phyloP scores from a whole-genome alignment of 2,797 vertebrate species.

The Potorous gilbertii region DNA sequence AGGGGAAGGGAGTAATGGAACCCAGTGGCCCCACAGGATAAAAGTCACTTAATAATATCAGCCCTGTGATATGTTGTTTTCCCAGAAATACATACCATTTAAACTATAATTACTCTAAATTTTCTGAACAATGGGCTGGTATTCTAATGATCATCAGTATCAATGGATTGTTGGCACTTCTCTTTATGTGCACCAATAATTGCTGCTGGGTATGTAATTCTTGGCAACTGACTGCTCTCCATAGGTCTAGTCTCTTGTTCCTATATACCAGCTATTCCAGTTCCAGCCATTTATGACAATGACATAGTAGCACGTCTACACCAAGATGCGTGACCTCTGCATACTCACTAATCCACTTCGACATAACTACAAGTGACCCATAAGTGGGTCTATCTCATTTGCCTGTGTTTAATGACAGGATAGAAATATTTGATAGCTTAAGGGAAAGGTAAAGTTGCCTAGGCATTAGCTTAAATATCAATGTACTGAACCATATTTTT shows the following conservation, averaged over 20 bases:
- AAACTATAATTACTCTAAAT: neutral
- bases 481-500: neutral
- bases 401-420: neutral
- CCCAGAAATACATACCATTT: neutral
- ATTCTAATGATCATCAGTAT: neutral
- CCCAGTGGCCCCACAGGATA: neutral
- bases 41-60: neutral
- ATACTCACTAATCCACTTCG: neutral
- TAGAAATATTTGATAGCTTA: neutral
- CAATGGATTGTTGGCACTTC: neutral
- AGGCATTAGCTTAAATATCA: neutral
- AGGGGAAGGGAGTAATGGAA: neutral
- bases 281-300: neutral
- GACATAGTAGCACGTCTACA: neutral
- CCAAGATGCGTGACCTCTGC: neutral
- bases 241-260: neutral
- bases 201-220: neutral
- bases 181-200: neutral
- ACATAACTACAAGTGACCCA: neutral
- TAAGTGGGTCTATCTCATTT: neutral
- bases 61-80: neutral
- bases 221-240: neutral
- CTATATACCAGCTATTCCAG: neutral
- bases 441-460: neutral
- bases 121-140: neutral